Evolutionary conservation across 2,113 vertebrate genomes (phyloP), one percentile per base, ranked within the genome.

Genomic region (Trematomus loennbergii): DNA sequence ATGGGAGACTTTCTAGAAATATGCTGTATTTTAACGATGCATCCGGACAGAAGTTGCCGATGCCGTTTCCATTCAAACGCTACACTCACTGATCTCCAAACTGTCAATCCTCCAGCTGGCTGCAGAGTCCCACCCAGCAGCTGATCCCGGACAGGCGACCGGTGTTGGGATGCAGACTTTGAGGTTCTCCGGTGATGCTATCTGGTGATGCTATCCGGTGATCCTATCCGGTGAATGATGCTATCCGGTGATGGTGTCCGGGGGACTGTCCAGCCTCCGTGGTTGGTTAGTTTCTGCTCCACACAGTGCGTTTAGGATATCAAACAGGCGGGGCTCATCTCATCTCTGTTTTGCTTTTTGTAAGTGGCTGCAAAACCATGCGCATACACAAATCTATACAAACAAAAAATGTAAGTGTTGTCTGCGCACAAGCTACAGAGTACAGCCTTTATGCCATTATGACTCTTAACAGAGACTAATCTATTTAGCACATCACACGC

Each of bases 61-160:
- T 54, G 54, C 18, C 33, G 22, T 36, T 45, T 15, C 50, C 64
- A 11, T 49, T 25, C 12, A 68, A 13, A 40, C 40, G 61, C 5
- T 29, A 45, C 58, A 11, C 36, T 57, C 68, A 45, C 66, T 22
- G 50, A 71, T 77, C 20, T 63, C 46, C 13, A 43, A 29, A 33
- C 54, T 40, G 29, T 18, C 48, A 6, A 10, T 70, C 12, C 67
- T 73, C 78, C 82, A 29, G 53, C 73, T 15, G 45, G 48, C 20
- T 13, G 59, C 11, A 18, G 9, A 16, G 77, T 63, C 60, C 78
- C 75, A 55, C 63, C 20, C 78, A 67, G 7, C 36, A 75, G 72
- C 81, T 10, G 61, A 65, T 79, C 83, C 74, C 60, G 22, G 43
- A 74, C 45, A 73, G 60, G 69, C 66, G 67, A 58, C 65, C 50